Evolutionary conservation across 1,140 invertebrate species (phyloP).

Genomic region (Bathynomus jamesi): DNA sequence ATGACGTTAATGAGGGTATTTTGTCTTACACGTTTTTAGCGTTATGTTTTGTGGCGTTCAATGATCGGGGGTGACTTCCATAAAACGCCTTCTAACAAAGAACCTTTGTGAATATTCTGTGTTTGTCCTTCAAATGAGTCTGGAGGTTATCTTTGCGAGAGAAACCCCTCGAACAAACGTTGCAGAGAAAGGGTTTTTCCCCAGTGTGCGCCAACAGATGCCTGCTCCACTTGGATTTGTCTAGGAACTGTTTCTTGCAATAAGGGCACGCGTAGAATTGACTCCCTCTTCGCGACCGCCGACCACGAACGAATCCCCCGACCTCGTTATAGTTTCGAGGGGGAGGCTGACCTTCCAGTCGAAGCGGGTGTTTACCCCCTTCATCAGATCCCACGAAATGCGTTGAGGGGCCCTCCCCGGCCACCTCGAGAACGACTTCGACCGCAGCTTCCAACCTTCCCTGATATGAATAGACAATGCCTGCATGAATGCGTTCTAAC

Average conservation of each 20-base stretch:
- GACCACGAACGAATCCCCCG: background rate
- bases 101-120: background rate
- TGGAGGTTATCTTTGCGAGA: slow-evolving; percentile 11
- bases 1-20: too few relatives aligned
- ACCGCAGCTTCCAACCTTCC: background rate
- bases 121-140: slow-evolving; percentile 6
- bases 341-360: background rate
- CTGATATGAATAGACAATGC: background rate
- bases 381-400: background rate
- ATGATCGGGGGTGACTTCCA: too few relatives aligned
- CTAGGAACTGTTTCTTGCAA: background rate
- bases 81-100: too few relatives aligned
- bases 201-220: slow-evolving; percentile 16
- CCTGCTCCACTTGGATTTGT: background rate
- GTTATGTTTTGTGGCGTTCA: too few relatives aligned
- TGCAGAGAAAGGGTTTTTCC: slow-evolving; percentile 14
- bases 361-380: background rate
- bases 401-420: background rate
- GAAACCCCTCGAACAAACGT: slow-evolving; percentile 4
- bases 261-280: background rate
- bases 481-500: too few relatives aligned
- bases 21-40: too few relatives aligned
- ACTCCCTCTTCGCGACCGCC: background rate
- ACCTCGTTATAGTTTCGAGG: background rate
- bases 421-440: background rate